A percentile compares a stretch with the other conserved stretches of the same genome.
These are phyloP conservation scores for Pantherophis guttatus DNA, from an alignment of 2,113 vertebrate species.

Conservation along the genomic window DNA sequence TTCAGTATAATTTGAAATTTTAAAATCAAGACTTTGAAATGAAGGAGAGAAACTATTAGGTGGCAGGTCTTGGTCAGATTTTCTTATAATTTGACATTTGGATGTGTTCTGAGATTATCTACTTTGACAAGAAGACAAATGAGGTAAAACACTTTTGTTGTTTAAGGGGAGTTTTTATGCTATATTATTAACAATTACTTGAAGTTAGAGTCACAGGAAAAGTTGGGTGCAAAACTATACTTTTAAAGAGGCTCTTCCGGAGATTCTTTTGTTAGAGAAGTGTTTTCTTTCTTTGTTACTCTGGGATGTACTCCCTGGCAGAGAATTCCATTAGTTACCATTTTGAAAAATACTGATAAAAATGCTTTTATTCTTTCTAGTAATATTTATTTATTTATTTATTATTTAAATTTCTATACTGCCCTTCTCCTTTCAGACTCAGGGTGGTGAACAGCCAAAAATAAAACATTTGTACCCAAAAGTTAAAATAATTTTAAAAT, in stretches of 20 bases:
- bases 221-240: neutral
- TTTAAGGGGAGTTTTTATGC: slow-evolving; percentile 12
- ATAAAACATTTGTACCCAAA: no score
- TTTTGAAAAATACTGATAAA: neutral
- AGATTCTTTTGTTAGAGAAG: neutral
- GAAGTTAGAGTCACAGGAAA: neutral
- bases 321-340: neutral
- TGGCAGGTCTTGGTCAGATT: slow-evolving; percentile 35
- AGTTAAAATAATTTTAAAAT: no score
- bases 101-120: slow-evolving; percentile 29
- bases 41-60: slow-evolving; percentile 32
- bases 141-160: slow-evolving; percentile 34
- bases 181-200: slow-evolving; percentile 25
- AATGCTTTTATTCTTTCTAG: neutral
- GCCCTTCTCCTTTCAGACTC: no score
- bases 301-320: neutral
- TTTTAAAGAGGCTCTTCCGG: neutral
- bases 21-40: slow-evolving; percentile 48
- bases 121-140: slow-evolving; percentile 39
- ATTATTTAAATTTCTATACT: no score
- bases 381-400: neutral
- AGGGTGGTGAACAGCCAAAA: no score
- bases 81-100: slow-evolving; percentile 48
- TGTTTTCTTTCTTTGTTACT: neutral
- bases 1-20: slow-evolving; percentile 52